Evolutionary conservation across 2,113 vertebrate species (phyloP), one percentile per base, ranked within the genome.

Genomic region (Andinoacara biseriatus): DNA sequence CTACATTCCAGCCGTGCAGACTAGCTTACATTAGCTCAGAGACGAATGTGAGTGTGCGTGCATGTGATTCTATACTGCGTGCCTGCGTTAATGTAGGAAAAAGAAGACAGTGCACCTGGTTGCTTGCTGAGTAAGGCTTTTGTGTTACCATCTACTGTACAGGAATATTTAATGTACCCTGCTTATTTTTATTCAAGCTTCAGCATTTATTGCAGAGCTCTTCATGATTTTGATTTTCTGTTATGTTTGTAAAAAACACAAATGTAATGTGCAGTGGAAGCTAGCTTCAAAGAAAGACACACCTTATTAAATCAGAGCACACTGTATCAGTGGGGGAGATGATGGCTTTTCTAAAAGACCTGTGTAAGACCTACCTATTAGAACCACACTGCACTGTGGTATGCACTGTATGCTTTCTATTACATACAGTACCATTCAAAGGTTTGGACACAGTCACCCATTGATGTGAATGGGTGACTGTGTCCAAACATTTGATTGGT

Each of bases 1-100:
- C 38, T 54, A 67, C 83, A 89, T 83, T 89, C 58, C 81, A 84
- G 7, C 40, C 24, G 58, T 9, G 63, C 81, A 31, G 63, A 74
- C 77, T 58, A 17, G 29, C 60, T 74, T 83, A 86, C 84, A 78
- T 58, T 67, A 82, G 57, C 59, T 86, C 20, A 58, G 78, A 38
- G 17, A 65, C 2, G 60, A 49, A 40, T 26, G 43, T 9, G 54
- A 11, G 49, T 14, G 2, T 31, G 52, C 2, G 5, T 24, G 31
- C 17, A 43, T 14, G 76, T 56, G 54, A 69, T 59, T 43, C 31
- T 74, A n/a, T 67, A 56, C 35, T 20, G 65, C 65, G 29, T 61
- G 52, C 22, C 59, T 65, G 33, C 3, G 10, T 10, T 29, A 38
- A 31, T 59, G 40, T 22, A 1, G 29, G 63, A 69, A 15, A 54